Base-by-base conservation (phyloP, 2,888 invertebrate genomes). In the Chrysolina haemoptera region DNA sequence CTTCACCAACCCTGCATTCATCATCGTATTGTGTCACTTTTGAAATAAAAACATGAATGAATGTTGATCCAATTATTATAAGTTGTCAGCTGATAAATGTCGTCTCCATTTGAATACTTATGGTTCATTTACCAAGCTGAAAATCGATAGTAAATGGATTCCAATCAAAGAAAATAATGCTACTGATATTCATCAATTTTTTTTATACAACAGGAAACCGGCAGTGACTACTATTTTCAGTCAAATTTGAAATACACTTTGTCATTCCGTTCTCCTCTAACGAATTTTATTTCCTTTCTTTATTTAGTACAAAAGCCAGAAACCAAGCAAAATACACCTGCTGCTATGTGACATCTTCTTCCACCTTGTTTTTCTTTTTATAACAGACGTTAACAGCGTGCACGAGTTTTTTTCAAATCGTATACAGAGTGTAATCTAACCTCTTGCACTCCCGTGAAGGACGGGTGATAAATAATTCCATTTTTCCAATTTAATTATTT, bases 321-420 rank as follows among this genome's bases (percentile, higher is more conserved):
- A n/a, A 27, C 35, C 20, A 53, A 53, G 59, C 59, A 35, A 27
- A 59, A n/a, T 59, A 59, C 59, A 59, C 59, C 59, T 59, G 59
- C 59, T 35, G n/a, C n/a, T 59, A 35, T 59, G 35, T 59, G n/a
- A 59, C 35, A 10, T 59, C 27, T 35, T 27, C 59, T 59, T 59
- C 35, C 59, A 59, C 27, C 59, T 59, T 59, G 59, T 1, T 59
- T 59, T 9, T 59, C 59, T 35, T 59, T 59, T 35, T 59, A 14
- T 59, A 59, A 59, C 59, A 35, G 59, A 59, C 35, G 14, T 27
- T 35, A 59, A 35, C 59, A 16, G 35, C 59, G 59, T 14, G 35
- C 59, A 35, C 27, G n/a, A 35, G 35, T 59, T 59, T 12, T 59
- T 50, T 50, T 59, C 16, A 59, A 27, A 35, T 59, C 35, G 8